Conservation (phyloP, 2,797 vertebrate species). For the Dendrocincla tyrannina region DNA sequence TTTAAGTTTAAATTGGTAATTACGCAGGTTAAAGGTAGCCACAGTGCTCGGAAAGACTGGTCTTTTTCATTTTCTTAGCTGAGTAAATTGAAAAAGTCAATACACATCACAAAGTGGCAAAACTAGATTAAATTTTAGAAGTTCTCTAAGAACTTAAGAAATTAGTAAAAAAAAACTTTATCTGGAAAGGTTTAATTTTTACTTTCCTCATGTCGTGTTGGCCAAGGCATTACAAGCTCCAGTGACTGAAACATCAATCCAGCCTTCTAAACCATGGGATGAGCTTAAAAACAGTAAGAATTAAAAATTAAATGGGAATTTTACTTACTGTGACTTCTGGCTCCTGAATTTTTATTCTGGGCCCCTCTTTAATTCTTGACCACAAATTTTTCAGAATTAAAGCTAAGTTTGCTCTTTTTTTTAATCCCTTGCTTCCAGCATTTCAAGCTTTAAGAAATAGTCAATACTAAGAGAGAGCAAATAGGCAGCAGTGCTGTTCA, state of each 20-base stretch:
- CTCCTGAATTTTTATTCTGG: not conserved
- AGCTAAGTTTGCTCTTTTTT: not conserved
- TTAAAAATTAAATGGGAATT: not conserved
- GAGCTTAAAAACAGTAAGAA: not conserved
- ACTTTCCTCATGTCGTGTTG: not conserved
- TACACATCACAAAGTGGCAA: not conserved
- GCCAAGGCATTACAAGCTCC: not conserved
- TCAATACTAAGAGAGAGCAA: not conserved
- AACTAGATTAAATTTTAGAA: not conserved
- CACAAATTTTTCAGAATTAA: conserved; percentile 25
- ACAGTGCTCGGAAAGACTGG: not conserved
- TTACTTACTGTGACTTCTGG: not conserved
- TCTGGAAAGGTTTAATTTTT: not conserved
- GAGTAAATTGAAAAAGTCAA: not conserved
- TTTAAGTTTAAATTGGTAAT: not conserved
- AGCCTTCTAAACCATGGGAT: not conserved
- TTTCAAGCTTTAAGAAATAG: conserved; percentile 3
- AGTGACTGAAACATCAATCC: not conserved
- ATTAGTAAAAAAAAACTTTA: not conserved
- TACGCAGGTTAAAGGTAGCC: not conserved
- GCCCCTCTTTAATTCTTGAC: not conserved
- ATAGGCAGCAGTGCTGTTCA: not conserved
- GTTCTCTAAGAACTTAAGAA: not conserved
- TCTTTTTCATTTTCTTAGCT: not conserved
- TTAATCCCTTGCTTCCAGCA: conserved; percentile 8